Percentiles rank a stretch among this genome's conserved stretches.
Conservation (phyloP, 2,113 vertebrate genomes). For the Physeter macrocephalus region DNA sequence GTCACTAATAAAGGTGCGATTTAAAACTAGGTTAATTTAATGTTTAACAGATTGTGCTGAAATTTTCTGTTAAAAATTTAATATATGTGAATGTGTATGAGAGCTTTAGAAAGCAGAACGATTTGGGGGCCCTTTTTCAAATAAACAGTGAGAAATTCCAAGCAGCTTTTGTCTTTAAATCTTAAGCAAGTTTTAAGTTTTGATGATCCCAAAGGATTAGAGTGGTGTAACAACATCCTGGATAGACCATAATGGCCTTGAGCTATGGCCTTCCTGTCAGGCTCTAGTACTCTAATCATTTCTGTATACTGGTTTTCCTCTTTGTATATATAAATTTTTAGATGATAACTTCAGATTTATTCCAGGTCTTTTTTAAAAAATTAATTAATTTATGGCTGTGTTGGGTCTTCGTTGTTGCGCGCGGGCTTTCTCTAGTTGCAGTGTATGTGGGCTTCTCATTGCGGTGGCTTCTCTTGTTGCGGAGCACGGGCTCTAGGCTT, state of each 20-base stretch:
- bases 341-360: background rate
- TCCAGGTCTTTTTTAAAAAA: background rate
- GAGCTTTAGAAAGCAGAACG: background rate
- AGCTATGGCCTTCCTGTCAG: background rate
- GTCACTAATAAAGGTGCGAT: background rate
- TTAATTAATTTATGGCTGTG: too few species aligned
- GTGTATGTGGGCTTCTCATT: too few species aligned
- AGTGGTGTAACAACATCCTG: background rate
- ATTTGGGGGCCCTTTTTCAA: background rate
- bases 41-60: background rate
- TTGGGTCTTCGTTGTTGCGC: too few species aligned
- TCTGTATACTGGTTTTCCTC: background rate
- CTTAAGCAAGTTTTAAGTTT: constrained; percentile 30
- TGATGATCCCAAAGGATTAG: background rate
- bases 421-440: too few species aligned
- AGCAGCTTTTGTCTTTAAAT: constrained; percentile 45
- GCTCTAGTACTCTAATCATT: background rate
- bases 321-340: background rate
- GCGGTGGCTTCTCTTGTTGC: too few species aligned
- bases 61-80: constrained; percentile 14
- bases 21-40: constrained; percentile 3
- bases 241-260: background rate
- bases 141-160: constrained; percentile 15
- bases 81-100: background rate
- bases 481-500: too few species aligned